These are phyloP conservation scores for Amphibalanus amphitrite DNA, from an alignment of 1,140 invertebrate genomes.

Conservation along the genomic window DNA sequence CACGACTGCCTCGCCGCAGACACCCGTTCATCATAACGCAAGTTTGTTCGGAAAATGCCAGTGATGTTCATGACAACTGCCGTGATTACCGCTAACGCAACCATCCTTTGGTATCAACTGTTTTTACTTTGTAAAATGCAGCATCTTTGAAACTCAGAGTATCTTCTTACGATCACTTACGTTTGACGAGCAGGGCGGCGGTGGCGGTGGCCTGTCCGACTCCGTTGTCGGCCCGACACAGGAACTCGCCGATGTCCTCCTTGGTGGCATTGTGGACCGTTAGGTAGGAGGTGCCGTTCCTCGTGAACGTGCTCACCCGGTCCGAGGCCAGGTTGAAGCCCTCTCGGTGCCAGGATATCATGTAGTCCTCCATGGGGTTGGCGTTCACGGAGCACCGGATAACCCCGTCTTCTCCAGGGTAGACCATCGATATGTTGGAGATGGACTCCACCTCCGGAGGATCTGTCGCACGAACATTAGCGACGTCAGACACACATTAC, in stretches of 20 bases:
- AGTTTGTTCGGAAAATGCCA: too few species aligned
- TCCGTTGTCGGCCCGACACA: conserved; percentile 79
- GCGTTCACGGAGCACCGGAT: conserved; percentile 74
- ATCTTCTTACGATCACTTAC: too few species aligned
- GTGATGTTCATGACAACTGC: too few species aligned
- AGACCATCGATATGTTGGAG: background rate
- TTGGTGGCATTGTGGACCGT: conserved; percentile 55
- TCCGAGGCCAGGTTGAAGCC: conserved; percentile 39
- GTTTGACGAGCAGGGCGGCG: background rate
- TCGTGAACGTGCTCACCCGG: conserved; percentile 23
- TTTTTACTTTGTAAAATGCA: too few species aligned
- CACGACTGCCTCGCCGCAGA: too few species aligned
- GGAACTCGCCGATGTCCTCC: conserved; percentile 74
- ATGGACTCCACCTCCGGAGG: background rate
- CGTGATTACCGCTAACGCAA: too few species aligned
- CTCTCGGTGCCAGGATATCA: conserved; percentile 67
- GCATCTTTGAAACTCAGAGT: too few species aligned
- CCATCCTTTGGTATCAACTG: too few species aligned
- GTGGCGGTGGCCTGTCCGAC: conserved; percentile 42
- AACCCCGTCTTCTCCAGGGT: conserved; percentile 51
- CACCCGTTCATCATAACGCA: too few species aligned
- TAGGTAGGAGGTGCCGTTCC: conserved; percentile 53
- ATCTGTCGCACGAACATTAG: too few species aligned
- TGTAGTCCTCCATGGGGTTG: conserved; percentile 64
- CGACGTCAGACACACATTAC: too few species aligned